These are phyloP conservation scores for Melipona bicolor DNA, from an alignment of 2,888 invertebrate genomes.

Conservation along the genomic window DNA sequence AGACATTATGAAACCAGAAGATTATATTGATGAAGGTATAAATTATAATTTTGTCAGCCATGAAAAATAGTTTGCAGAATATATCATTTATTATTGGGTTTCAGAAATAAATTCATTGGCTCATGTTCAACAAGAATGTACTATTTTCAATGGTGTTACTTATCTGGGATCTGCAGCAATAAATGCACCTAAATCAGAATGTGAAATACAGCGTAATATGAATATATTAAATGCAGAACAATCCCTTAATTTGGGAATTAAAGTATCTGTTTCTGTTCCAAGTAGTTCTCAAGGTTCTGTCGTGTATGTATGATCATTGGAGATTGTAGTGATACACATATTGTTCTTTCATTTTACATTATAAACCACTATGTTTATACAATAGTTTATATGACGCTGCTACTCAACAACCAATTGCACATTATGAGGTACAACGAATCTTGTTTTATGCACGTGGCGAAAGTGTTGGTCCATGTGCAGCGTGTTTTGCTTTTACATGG, in stretches of 20 bases:
- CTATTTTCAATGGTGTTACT: slow-evolving; percentile 96
- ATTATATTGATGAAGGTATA: slow-evolving; percentile 91
- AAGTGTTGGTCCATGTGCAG: slow-evolving; percentile 91
- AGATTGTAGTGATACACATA: background rate
- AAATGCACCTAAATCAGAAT: slow-evolving; percentile 95
- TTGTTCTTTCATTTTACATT: background rate
- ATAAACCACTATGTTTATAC: background rate
- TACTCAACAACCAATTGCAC: slow-evolving; percentile 91
- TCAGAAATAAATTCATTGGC: slow-evolving; percentile 86
- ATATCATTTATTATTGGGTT: slow-evolving; percentile 10
- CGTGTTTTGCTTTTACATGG: slow-evolving; percentile 99
- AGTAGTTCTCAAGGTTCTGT: slow-evolving; percentile 96
- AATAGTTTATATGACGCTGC: slow-evolving; percentile 92
- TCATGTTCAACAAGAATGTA: slow-evolving; percentile 94
- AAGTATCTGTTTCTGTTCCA: slow-evolving; percentile 96
- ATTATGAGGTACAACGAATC: slow-evolving; percentile 96
- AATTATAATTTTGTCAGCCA: background rate
- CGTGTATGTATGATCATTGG: slow-evolving; percentile 88
- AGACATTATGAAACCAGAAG: slow-evolving; percentile 91
- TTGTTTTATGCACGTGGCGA: slow-evolving; percentile 97
- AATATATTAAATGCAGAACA: slow-evolving; percentile 93
- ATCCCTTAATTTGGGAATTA: slow-evolving; percentile 91
- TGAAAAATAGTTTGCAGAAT: background rate
- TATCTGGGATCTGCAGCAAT: slow-evolving; percentile 97
- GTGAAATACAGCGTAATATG: slow-evolving; percentile 97